Evolutionary conservation across 2,888 invertebrate species (phyloP).

Genomic region (Phasia obesa): DNA sequence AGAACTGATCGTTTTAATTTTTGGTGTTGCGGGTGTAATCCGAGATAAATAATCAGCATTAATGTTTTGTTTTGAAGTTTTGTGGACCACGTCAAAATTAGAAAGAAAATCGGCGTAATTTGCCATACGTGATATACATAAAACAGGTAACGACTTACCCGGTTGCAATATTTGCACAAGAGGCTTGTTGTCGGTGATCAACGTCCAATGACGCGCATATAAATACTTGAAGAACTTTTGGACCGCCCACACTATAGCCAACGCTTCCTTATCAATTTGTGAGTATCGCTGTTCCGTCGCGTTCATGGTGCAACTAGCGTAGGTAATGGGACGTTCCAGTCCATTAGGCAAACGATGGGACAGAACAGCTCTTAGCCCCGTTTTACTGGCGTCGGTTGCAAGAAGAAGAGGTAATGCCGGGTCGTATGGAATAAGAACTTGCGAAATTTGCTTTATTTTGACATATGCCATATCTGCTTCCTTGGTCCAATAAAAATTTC

Average conservation of each 20-base stretch:
- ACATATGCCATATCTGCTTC: too few relatives aligned
- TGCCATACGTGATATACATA: too few relatives aligned
- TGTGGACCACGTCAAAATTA: conserved; percentile 36
- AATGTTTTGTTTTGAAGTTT: conserved; percentile 49
- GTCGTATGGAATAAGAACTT: conserved; percentile 61
- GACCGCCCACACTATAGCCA: too few relatives aligned
- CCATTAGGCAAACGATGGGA: conserved; percentile 51
- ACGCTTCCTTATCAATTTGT: too few relatives aligned
- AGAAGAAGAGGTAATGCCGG: conserved; percentile 54
- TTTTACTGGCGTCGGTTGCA: conserved; percentile 63
- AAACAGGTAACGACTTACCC: too few relatives aligned
- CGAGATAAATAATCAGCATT: too few relatives aligned
- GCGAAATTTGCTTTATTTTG: conserved; percentile 32
- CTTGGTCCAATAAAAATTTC: too few relatives aligned
- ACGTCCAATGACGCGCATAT: too few relatives aligned
- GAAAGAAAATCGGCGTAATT: conserved; percentile 62
- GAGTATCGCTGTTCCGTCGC: not conserved
- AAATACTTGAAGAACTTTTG: too few relatives aligned
- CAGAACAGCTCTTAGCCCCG: conserved; percentile 58
- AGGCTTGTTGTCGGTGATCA: too few relatives aligned
- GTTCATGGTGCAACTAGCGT: not conserved
- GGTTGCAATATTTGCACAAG: too few relatives aligned
- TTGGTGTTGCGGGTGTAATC: not conserved
- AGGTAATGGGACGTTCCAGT: conserved; percentile 9
- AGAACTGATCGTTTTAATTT: not conserved